These are phyloP conservation scores for Brachyhypopomus occidentalis DNA, from an alignment of 2,113 vertebrate genomes.

Conservation along the genomic window DNA sequence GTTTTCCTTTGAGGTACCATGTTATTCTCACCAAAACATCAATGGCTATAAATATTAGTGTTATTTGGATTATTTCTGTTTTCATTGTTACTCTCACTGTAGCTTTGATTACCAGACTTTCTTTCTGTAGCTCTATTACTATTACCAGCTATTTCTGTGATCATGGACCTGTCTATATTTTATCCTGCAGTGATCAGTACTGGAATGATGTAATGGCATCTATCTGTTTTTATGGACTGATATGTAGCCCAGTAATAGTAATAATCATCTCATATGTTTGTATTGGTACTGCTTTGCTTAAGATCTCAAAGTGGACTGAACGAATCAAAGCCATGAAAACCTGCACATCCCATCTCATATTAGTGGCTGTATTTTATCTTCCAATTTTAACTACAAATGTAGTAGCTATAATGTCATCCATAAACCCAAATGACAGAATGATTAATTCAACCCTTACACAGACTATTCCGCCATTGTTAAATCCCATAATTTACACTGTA, in stretches of 20 bases:
- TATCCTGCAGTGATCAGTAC: slow-evolving; percentile 67
- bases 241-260: slow-evolving; percentile 49
- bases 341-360: slow-evolving; percentile 62
- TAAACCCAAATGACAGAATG: slow-evolving; percentile 60
- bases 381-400: slow-evolving; percentile 36
- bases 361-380: slow-evolving; percentile 59
- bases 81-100: neutral
- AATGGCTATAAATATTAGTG: slow-evolving; percentile 44
- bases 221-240: slow-evolving; percentile 10
- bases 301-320: slow-evolving; percentile 50
- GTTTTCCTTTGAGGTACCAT: slow-evolving; percentile 64
- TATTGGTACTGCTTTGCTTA: slow-evolving; percentile 24
- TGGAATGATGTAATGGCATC: slow-evolving; percentile 43
- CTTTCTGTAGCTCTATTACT: slow-evolving; percentile 65
- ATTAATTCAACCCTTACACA: slow-evolving; percentile 65
- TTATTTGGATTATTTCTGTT: slow-evolving; percentile 25
- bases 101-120: slow-evolving; percentile 57
- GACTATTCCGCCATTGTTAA: slow-evolving; percentile 39
- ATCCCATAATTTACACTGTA: slow-evolving; percentile 54
- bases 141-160: slow-evolving; percentile 41
- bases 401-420: neutral
- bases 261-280: slow-evolving; percentile 49
- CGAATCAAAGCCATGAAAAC: slow-evolving; percentile 62
- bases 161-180: slow-evolving; percentile 47
- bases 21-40: slow-evolving; percentile 51